Conservation (phyloP, 2,888 invertebrate species). For the Ferrisia virgata region DNA sequence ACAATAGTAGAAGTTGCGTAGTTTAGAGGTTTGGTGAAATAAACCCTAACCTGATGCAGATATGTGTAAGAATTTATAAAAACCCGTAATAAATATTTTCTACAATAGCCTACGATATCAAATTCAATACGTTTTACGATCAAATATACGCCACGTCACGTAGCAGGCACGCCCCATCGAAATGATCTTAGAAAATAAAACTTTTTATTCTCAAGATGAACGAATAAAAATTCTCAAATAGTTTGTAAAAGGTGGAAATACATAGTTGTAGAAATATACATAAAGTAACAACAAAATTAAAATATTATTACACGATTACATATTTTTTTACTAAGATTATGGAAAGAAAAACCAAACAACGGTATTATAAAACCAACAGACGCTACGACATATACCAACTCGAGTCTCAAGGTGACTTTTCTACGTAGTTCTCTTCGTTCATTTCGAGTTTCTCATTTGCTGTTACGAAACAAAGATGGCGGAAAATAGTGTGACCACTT, state of each 20-base stretch:
- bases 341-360: slow-evolving; percentile 28
- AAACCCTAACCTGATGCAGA: not conserved
- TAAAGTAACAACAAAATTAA: slow-evolving; percentile 12
- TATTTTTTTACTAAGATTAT: slow-evolving; percentile 20
- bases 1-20: not conserved
- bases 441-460: not conserved
- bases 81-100: not conserved
- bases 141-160: slow-evolving; percentile 36
- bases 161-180: slow-evolving; percentile 40
- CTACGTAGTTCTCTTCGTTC: not conserved
- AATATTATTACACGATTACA: slow-evolving; percentile 17
- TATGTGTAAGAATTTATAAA: not conserved
- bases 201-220: slow-evolving; percentile 5
- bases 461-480: not conserved
- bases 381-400: not conserved
- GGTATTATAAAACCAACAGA: not conserved
- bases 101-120: not conserved
- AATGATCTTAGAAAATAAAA: slow-evolving; percentile 24
- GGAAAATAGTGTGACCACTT: not conserved
- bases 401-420: not conserved
- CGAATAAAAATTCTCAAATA: not conserved
- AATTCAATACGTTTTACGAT: slow-evolving; percentile 23
- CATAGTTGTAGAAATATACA: not conserved
- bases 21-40: not conserved
- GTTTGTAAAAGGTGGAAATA: not conserved